Conservation (phyloP, 2,797 vertebrate genomes). For the Corythornis leucogaster region DNA sequence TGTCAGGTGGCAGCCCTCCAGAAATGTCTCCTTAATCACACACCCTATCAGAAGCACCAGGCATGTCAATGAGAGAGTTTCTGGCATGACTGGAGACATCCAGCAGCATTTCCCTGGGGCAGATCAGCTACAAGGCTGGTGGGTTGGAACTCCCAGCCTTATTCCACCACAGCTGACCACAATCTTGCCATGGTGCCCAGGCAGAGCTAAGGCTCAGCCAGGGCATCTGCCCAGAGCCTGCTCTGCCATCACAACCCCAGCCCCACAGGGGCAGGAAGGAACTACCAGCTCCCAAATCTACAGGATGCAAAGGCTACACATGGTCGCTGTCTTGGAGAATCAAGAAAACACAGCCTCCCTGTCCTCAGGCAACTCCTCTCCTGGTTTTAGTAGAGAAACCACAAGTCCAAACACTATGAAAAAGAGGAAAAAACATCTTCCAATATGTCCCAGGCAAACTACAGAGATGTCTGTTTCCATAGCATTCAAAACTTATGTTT, state of each 20-base stretch:
- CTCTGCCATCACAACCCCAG: neutral
- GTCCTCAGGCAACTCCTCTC: neutral
- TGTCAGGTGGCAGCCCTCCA: neutral
- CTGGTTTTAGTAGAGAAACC: neutral
- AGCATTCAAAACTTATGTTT: neutral
- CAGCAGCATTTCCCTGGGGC: neutral
- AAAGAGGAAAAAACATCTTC: neutral
- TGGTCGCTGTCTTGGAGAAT: neutral
- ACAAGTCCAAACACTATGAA: neutral
- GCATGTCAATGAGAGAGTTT: fast-evolving
- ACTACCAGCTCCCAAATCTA: neutral
- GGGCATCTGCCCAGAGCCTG: neutral
- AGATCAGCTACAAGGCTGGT: neutral
- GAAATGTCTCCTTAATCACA: neutral
- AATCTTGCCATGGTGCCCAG: neutral
- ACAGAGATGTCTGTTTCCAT: neutral
- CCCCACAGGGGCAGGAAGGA: neutral
- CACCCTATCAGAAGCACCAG: neutral
- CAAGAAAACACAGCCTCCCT: neutral
- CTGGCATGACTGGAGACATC: neutral
- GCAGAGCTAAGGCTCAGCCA: neutral
- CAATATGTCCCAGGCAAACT: neutral
- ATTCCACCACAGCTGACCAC: fast-evolving
- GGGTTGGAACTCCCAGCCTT: neutral
- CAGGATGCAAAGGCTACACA: neutral